These are phyloP conservation scores for Brenthis hecate DNA, from an alignment of 2,888 invertebrate genomes.

Conservation along the genomic window DNA sequence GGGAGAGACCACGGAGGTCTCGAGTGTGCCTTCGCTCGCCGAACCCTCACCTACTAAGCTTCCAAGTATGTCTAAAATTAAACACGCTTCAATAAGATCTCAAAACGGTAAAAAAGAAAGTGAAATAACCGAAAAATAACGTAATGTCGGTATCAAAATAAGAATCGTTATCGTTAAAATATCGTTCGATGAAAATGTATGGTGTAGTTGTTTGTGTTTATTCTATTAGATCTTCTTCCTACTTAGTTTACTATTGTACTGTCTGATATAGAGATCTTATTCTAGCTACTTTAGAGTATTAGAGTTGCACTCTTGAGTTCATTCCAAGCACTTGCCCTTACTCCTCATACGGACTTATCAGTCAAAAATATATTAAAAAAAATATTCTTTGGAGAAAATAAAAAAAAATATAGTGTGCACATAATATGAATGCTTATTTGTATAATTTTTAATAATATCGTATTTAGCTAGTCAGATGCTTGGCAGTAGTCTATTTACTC, in stretches of 20 bases:
- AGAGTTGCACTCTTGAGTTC: constrained; percentile 28
- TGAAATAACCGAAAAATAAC: background rate
- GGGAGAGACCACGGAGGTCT: constrained; percentile 71
- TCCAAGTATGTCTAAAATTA: constrained; percentile 80
- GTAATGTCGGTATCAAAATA: background rate
- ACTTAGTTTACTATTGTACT: background rate
- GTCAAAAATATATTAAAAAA: background rate
- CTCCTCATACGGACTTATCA: background rate
- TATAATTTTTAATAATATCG: background rate
- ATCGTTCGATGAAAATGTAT: background rate
- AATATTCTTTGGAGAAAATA: background rate
- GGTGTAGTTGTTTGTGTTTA: no score
- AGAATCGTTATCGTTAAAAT: background rate
- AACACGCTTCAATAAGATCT: constrained; percentile 65
- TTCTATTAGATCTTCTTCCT: no score
- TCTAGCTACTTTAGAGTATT: constrained; percentile 49
- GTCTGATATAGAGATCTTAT: constrained; percentile 62
- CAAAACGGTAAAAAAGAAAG: constrained; percentile 9
- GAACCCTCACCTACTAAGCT: constrained; percentile 83
- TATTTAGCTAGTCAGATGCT: no score
- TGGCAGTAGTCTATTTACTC: no score
- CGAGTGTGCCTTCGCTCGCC: constrained; percentile 78
- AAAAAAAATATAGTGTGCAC: background rate
- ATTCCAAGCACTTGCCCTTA: constrained; percentile 28
- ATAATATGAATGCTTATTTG: constrained; percentile 1